Evolutionary conservation across 2,888 invertebrate genomes (phyloP).

Genomic region (Metalampra italica): DNA sequence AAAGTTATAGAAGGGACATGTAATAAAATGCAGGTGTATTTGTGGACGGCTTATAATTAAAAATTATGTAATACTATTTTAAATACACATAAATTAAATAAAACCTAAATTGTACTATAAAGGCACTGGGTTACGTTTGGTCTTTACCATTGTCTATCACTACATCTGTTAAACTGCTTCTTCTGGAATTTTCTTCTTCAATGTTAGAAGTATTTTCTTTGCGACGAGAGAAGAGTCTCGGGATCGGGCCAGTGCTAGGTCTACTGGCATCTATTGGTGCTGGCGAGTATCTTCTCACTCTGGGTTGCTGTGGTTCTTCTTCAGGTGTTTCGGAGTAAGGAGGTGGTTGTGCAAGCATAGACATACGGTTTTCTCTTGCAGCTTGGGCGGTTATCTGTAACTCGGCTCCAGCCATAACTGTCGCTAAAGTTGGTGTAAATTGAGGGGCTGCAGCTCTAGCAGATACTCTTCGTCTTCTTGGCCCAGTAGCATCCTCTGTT

Average conservation of each 20-base stretch:
- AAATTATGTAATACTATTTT: slow-evolving; percentile 17
- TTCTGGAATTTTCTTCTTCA: slow-evolving; percentile 54
- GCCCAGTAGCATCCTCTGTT: slow-evolving; percentile 48
- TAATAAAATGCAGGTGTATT: slow-evolving; percentile 20
- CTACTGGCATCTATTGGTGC: slow-evolving; percentile 55
- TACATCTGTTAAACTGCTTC: slow-evolving; percentile 69
- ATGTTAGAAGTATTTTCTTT: slow-evolving; percentile 50
- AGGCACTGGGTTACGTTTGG: slow-evolving; percentile 61
- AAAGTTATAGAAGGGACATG: neutral
- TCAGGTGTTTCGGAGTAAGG: slow-evolving; percentile 56
- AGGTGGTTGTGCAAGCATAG: slow-evolving; percentile 66
- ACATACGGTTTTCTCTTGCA: slow-evolving; percentile 65
- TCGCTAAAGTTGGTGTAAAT: slow-evolving; percentile 67
- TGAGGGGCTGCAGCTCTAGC: slow-evolving; percentile 62
- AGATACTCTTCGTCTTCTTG: slow-evolving; percentile 60
- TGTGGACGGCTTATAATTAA: slow-evolving; percentile 49
- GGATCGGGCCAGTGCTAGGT: slow-evolving; percentile 57
- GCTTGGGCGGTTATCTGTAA: slow-evolving; percentile 64
- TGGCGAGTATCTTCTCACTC: slow-evolving; percentile 62
- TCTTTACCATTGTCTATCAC: slow-evolving; percentile 72
- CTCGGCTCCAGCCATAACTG: slow-evolving; percentile 67
- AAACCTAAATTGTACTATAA: slow-evolving; percentile 40
- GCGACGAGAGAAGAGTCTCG: slow-evolving; percentile 63
- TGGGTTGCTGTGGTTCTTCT: slow-evolving; percentile 35
- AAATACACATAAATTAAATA: slow-evolving; percentile 37